Evolutionary conservation across 1,140 invertebrate species (phyloP), one percentile per base, ranked within the genome.

Genomic region (Zaprionus taronus): DNA sequence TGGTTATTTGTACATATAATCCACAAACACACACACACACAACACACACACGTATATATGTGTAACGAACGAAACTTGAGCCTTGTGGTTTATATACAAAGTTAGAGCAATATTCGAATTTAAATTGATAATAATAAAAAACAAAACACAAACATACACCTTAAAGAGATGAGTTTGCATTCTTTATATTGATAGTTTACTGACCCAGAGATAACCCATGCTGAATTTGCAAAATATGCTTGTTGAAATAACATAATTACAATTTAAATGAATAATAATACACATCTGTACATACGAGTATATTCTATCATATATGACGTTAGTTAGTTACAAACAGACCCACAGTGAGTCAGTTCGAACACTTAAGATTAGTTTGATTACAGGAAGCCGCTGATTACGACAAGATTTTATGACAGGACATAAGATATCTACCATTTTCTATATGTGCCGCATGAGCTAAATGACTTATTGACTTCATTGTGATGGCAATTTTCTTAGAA

Each of bases 51-150:
- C 49, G 75, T 20, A 71, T 49, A 57, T n/a, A 53, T 26, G 56
- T 51, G 34, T 31, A 69, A 80, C 71, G 67, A 64, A 67, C 57
- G 72, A 7, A 47, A 73, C 41, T 41, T 63, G 28, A 38, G 69
- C 70, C 67, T 79, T 85, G 65, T 79, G 83, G 77, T 74, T 81
- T 81, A 72, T 72, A 89, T 90, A 89, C 78, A 89, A 76, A 47
- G 68, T 76, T 90, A 81, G 84, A 89, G 85, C 84, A 89, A 89
- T 89, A 89, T 89, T 90, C 84, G 84, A 89, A 89, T 90, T 89
- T 90, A 89, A 89, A 81, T 77, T 89, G 85, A 89, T 89, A 89
- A 89, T 89, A 86, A 79, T 56, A 61, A 51, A 71, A 68, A 70
- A 47, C 79, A 58, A 71, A 73, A 73, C 69, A 77, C 47, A 79